These are phyloP conservation scores for Sinhomidia bicolor DNA, from an alignment of 2,888 invertebrate genomes.

Conservation along the genomic window DNA sequence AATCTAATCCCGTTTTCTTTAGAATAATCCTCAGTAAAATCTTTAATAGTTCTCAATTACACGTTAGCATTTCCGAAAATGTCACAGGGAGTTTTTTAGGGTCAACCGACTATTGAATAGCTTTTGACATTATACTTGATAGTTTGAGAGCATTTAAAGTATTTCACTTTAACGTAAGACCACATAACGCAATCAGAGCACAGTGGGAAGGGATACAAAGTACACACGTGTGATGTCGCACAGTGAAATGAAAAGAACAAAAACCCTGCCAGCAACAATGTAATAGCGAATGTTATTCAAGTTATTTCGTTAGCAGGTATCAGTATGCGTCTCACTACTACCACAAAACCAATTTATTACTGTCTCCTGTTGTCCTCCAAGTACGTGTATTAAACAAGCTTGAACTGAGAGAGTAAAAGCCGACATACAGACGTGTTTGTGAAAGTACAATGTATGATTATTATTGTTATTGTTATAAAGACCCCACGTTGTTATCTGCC, in stretches of 20 bases:
- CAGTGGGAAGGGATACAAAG: no score
- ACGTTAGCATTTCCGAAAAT: no score
- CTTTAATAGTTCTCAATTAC: no score
- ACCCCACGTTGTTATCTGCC: slow-evolving; percentile 60
- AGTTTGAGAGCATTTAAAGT: no score
- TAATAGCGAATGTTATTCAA: neutral
- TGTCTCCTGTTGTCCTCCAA: slow-evolving; percentile 55
- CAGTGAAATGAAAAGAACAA: neutral
- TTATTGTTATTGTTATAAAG: slow-evolving; percentile 59
- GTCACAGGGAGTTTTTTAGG: no score
- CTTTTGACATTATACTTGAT: no score
- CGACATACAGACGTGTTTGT: slow-evolving; percentile 15
- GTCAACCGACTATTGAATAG: no score
- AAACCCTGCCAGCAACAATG: neutral
- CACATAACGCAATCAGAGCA: no score
- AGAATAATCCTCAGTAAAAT: no score
- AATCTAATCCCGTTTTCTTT: no score
- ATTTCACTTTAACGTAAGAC: no score
- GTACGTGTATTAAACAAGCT: neutral
- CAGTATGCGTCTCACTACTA: slow-evolving; percentile 38
- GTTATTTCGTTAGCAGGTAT: slow-evolving; percentile 13
- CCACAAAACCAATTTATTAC: slow-evolving; percentile 68
- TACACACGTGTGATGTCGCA: neutral
- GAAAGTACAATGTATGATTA: slow-evolving; percentile 50
- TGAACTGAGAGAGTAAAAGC: slow-evolving; percentile 13